Base-by-base conservation (phyloP, 1,140 invertebrate genomes). In the Physella acuta region DNA sequence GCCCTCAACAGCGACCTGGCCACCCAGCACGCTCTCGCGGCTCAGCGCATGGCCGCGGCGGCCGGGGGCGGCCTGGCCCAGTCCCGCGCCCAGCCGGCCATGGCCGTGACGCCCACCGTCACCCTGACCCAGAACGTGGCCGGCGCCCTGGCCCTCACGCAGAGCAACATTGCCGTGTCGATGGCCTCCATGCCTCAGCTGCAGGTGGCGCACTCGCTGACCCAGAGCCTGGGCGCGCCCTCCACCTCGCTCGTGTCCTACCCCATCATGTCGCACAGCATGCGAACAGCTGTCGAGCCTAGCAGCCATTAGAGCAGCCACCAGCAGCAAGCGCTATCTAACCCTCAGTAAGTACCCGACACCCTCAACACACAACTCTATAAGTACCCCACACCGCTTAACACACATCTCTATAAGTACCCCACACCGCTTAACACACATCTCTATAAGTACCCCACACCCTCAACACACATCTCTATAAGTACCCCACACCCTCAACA, bases 171-270 rank as follows among this genome's bases (percentile, higher is more conserved):
- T 52, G 76, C 81, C 37, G 79, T 81, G 39, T 79, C 78, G 56
- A 74, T 80, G 70, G 75, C 79, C 52, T 76, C 78, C 65, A 66
- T 80, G 31, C 75, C 79, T n/a, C 84, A 69, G 80, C 85, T 71
- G 65, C 86, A 86, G 68, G 84, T 81, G 55, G 81, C 81, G 24
- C 86, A 68, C 37, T 74, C 73, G 56, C 68, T 76, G 63, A 79
- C 75, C 26, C 79, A 82, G 60, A 83, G 78, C 63, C 75, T 86
- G 67, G 76, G 83, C 62, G 83, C 80, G 49, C 82, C 86, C 3
- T 83, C 84, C 16, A 88, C 88, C 26, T 87, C 89, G 1, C 86
- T 91, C 61, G 89, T 91, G 44, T 91, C 90, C 16, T 91, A 91
- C 81, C 90, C 90, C 17, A 90, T 91, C 59, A 89, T 91, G 87